phyloP scores from a whole-genome alignment of 2,113 vertebrate genomes.

The Dascyllus trimaculatus region DNA sequence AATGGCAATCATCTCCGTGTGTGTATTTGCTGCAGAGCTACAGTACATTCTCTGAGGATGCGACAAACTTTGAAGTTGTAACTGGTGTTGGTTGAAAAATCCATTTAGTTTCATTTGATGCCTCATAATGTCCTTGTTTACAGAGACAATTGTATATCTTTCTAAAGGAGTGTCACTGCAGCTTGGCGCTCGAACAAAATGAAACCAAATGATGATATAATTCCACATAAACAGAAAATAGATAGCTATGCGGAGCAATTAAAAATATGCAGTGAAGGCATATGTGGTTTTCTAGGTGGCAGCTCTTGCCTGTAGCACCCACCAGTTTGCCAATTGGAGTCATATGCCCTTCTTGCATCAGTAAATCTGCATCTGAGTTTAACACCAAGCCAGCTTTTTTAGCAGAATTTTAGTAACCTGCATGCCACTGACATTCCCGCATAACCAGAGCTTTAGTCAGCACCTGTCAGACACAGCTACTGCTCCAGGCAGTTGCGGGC shows the following conservation, averaged over 20 bases:
- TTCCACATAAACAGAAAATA: slow-evolving; percentile 14
- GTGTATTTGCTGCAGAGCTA: slow-evolving; percentile 12
- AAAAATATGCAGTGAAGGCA: slow-evolving; percentile 1
- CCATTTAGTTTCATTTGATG: slow-evolving; percentile 40
- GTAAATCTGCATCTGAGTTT: slow-evolving; percentile 21
- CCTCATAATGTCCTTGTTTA: slow-evolving; percentile 16
- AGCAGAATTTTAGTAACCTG: slow-evolving; percentile 24
- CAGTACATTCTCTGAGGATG: background rate
- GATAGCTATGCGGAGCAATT: background rate
- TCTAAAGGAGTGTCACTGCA: slow-evolving; percentile 13
- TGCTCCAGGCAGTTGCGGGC: slow-evolving; percentile 36
- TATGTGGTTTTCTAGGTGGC: background rate
- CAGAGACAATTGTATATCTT: slow-evolving; percentile 11
- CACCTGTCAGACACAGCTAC: slow-evolving; percentile 39
- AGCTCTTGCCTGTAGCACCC: background rate
- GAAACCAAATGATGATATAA: background rate
- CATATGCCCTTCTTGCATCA: slow-evolving; percentile 3
- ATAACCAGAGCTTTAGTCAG: slow-evolving; percentile 37
- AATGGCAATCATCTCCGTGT: background rate
- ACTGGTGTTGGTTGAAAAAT: slow-evolving; percentile 27
- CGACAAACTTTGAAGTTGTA: slow-evolving; percentile 33
- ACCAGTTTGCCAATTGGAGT: background rate
- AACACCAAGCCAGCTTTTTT: slow-evolving; percentile 6
- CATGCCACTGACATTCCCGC: slow-evolving; percentile 19
- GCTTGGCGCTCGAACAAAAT: slow-evolving; percentile 25